A percentile compares a stretch with the other conserved stretches of the same genome.
phyloP scores from a whole-genome alignment of 2,797 vertebrate species.

The Falco berigora region DNA sequence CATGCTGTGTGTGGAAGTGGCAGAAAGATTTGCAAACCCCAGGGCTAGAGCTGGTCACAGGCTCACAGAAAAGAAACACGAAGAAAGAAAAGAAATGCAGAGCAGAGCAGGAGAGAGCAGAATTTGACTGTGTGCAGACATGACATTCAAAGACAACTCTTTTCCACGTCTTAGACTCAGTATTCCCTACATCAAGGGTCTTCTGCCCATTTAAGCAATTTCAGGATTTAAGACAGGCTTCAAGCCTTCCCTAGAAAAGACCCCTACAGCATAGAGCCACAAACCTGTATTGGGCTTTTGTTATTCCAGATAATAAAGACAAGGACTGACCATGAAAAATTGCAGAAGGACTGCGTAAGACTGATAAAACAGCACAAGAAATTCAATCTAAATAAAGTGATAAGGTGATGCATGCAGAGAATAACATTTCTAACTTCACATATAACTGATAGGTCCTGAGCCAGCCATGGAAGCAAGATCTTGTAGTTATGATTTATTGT shows the following conservation, averaged over 20 bases:
- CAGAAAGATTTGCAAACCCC: not conserved
- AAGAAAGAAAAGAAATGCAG: not conserved
- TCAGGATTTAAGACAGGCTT: not conserved
- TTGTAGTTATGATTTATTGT: not conserved
- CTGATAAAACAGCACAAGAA: conserved; percentile 19
- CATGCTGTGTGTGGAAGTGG: not conserved
- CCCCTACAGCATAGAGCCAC: not conserved
- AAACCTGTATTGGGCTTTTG: not conserved
- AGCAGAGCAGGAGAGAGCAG: not conserved
- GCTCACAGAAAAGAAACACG: not conserved
- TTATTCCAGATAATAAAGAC: not conserved
- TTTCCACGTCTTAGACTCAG: not conserved
- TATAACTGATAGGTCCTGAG: not conserved
- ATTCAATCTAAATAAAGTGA: not conserved
- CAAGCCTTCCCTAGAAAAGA: not conserved
- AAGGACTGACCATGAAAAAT: not conserved
- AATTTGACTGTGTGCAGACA: not conserved
- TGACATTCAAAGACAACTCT: not conserved
- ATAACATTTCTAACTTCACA: conserved; percentile 5
- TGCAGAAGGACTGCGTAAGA: not conserved
- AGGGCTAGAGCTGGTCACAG: not conserved
- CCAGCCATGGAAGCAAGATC: not conserved
- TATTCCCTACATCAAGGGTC: not conserved
- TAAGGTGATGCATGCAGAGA: not conserved
- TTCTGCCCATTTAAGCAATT: not conserved